phyloP scores from a whole-genome alignment of 2,797 vertebrate genomes.

The Pristis pectinata region DNA sequence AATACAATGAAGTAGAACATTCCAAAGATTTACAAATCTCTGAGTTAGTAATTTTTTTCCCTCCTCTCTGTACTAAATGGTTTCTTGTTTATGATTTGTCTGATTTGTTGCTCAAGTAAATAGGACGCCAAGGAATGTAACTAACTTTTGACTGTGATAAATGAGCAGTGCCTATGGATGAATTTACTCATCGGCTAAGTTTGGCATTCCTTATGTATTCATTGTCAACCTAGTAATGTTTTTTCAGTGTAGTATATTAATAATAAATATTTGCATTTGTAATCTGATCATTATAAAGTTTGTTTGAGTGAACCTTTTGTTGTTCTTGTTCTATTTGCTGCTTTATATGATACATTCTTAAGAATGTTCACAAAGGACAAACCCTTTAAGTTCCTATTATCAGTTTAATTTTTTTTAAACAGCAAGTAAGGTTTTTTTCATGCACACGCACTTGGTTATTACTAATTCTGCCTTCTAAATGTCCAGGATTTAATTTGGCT shows the following conservation, averaged over 20 bases:
- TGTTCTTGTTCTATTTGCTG: not conserved
- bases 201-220: not conserved
- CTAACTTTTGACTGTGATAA: slow-evolving; percentile 1
- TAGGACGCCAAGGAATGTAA: not conserved
- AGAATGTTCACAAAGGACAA: not conserved
- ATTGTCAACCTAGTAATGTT: not conserved
- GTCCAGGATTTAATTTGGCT: not conserved
- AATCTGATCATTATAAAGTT: not conserved
- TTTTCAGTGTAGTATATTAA: not conserved
- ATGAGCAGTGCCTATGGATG: not conserved
- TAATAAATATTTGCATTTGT: slow-evolving; percentile 22
- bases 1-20: too few species aligned
- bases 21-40: too few species aligned
- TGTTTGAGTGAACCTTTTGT: slow-evolving; percentile 28
- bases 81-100: not conserved
- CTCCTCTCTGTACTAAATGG: too few species aligned
- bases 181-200: not conserved
- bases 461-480: not conserved
- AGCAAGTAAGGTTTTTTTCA: not conserved
- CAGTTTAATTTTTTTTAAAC: not conserved
- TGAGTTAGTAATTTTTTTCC: too few species aligned
- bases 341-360: slow-evolving; percentile 32
- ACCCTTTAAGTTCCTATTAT: not conserved
- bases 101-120: not conserved
- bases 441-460: not conserved